Evolutionary conservation across 2,888 invertebrate genomes (phyloP).

Genomic region (Noctua fimbriata): DNA sequence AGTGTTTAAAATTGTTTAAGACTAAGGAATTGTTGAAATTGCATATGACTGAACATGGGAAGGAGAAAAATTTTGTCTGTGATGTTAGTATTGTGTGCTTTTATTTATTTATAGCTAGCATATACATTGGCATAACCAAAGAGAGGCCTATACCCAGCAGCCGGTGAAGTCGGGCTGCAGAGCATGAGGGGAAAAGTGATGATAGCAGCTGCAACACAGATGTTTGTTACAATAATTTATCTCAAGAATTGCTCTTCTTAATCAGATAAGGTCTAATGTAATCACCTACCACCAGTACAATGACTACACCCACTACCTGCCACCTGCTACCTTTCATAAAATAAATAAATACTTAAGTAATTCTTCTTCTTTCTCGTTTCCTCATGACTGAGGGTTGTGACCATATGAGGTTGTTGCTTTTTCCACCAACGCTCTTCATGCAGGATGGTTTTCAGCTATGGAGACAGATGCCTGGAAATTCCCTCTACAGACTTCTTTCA

Average conservation of each 20-base stretch:
- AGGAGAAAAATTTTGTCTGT: slow-evolving; percentile 81
- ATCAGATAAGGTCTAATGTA: no score
- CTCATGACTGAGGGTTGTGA: neutral
- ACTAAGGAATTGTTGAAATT: slow-evolving; percentile 75
- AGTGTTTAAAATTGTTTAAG: slow-evolving; percentile 77
- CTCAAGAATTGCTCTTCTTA: no score
- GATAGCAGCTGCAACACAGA: no score
- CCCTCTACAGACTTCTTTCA: neutral
- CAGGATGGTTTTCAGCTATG: neutral
- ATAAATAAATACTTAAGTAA: no score
- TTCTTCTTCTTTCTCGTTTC: neutral
- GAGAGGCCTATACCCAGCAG: no score
- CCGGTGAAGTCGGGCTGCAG: no score
- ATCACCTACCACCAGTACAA: no score
- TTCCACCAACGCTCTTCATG: neutral
- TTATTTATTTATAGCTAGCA: neutral
- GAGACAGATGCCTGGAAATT: neutral
- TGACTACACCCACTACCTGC: no score
- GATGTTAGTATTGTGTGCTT: slow-evolving; percentile 78
- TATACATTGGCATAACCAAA: no score
- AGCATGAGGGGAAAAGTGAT: no score
- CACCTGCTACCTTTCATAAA: no score
- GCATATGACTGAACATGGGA: slow-evolving; percentile 74
- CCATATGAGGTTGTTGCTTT: neutral
- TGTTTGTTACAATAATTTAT: no score